Conservation (phyloP, 2,113 vertebrate genomes). For the Cranoglanis bouderius region DNA sequence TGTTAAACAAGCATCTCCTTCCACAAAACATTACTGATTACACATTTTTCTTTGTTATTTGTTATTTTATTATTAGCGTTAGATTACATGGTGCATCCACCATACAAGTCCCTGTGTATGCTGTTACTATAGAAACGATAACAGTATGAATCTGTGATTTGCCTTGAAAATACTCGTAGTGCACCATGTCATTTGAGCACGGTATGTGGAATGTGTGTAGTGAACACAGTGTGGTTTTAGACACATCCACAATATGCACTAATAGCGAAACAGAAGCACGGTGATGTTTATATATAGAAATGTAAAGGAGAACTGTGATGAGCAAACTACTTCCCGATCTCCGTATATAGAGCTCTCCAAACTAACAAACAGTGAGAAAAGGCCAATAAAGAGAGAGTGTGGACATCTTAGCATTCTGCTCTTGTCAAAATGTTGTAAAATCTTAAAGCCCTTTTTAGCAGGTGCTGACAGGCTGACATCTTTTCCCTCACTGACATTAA, state of each 20-base stretch:
- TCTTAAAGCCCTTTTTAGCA: constrained; percentile 1
- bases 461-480: constrained; percentile 12
- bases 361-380: not conserved
- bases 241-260: not conserved
- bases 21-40: not conserved
- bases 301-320: not conserved
- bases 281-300: not conserved
- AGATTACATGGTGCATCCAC: not conserved
- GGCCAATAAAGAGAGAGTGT: not conserved
- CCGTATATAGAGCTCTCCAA: not conserved
- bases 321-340: not conserved
- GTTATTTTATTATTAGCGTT: not conserved
- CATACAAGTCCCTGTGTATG: not conserved
- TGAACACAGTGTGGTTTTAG: not conserved
- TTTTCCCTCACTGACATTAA: constrained; percentile 14
- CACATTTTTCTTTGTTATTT: not conserved
- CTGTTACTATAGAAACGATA: not conserved
- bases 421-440: constrained; percentile 43
- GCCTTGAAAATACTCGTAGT: not conserved
- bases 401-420: not conserved
- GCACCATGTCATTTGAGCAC: not conserved
- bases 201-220: not conserved
- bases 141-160: not conserved
- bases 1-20: not conserved
- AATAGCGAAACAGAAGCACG: not conserved